These are phyloP conservation scores for Brachypalpus laphriformis DNA, from an alignment of 2,888 invertebrate species.

Conservation along the genomic window DNA sequence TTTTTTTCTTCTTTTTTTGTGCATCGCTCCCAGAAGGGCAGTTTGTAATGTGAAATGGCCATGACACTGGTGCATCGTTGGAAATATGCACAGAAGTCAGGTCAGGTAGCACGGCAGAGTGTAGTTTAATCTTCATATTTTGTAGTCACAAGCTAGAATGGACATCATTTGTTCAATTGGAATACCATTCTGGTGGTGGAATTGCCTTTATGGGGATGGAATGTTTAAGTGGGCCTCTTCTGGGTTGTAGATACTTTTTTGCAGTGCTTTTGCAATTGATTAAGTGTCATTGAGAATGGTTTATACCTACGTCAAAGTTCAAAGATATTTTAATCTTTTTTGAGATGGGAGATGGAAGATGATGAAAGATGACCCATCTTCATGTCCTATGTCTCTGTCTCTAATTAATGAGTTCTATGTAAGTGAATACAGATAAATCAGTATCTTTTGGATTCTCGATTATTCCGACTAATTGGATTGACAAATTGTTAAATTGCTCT, in stretches of 20 bases:
- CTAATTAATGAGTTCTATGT: background rate
- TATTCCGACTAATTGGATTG: conserved; percentile 44
- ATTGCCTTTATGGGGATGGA: conserved; percentile 41
- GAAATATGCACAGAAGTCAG: conserved; percentile 5
- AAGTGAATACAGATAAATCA: background rate
- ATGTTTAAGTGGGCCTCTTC: conserved; percentile 13
- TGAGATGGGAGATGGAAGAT: too few species aligned
- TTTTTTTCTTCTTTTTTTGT: background rate
- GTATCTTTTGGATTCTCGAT: conserved; percentile 14
- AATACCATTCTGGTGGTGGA: background rate
- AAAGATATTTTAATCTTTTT: too few species aligned
- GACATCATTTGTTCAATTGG: conserved; percentile 59
- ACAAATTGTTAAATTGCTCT: conserved; percentile 57
- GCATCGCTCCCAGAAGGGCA: conserved; percentile 24
- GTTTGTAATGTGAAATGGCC: conserved; percentile 35
- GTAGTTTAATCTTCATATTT: conserved; percentile 35
- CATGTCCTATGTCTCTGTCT: too few species aligned
- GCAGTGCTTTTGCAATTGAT: conserved; percentile 1
- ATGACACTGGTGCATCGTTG: conserved; percentile 15
- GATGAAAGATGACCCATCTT: background rate
- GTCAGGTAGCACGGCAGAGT: conserved; percentile 14
- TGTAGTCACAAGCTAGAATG: conserved; percentile 19
- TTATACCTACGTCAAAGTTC: conserved; percentile 1
- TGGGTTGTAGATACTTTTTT: background rate
- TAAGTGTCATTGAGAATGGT: conserved; percentile 12